Evolutionary conservation across 2,888 invertebrate genomes (phyloP), one percentile per base, ranked within the genome.

Genomic region (Lepidochrysops patricia): DNA sequence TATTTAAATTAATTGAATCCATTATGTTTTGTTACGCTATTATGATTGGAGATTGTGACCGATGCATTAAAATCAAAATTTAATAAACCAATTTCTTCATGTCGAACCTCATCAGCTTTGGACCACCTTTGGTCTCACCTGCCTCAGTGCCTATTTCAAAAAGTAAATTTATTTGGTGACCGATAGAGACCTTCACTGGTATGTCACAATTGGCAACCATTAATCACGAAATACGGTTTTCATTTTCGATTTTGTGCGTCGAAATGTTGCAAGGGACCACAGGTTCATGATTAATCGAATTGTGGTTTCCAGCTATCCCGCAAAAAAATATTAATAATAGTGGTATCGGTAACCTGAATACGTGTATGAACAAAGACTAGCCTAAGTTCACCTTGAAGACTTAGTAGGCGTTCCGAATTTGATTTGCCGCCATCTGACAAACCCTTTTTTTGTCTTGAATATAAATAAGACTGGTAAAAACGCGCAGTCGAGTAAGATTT

Each of bases 381-480:
- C 79, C 78, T 80, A 73, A 74, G 77, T 72, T 85, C 83, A 86
- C 85, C 86, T 88, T 87, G 86, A 82, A 73, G 66, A 66, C 74
- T 63, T 68, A 74, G 86, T 85, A 80, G 84, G 86, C 84, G 84
- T 76, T 70, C 78, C 80, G 74, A 84, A 82, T 80, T 82, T 84
- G 85, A 86, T 85, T 87, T 84, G 82, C 83, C 79, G 79, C 84
- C 79, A 83, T 82, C 85, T 82, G 83, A 84, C 84, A 79, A 82
- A 85, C 84, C 86, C 85, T 84, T 86, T 87, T 81, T 87, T 87
- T 86, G 81, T 81, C 79, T 83, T 80, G 84, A 85, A 86, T 83
- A 85, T 84, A 86, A 85, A 88, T 86, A 86, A 82, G 80, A 76
- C 74, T 73, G 74, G 77, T 82, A 84, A 84, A 81, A 80, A 80